Conservation (phyloP, 2,113 vertebrate genomes). For the Callipepla squamata region DNA sequence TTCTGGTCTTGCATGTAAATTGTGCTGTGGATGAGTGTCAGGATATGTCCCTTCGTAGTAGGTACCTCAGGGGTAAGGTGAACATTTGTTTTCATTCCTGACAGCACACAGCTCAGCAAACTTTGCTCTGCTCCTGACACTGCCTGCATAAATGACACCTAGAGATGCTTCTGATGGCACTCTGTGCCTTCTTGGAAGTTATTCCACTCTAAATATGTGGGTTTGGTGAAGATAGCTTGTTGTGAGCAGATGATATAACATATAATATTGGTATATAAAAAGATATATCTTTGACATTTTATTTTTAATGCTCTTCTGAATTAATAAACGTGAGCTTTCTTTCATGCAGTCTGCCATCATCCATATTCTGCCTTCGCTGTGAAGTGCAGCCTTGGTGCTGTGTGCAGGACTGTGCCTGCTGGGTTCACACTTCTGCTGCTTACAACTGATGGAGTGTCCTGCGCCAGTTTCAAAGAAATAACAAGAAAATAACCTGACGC, state of each 20-base stretch:
- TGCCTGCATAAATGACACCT: neutral
- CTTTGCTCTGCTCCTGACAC: neutral
- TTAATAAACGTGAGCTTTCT: slow-evolving; percentile 21
- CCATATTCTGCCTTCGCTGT: neutral
- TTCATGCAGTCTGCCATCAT: neutral
- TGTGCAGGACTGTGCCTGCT: neutral
- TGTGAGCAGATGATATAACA: neutral
- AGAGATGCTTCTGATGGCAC: neutral
- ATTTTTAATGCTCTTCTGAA: slow-evolving; percentile 18
- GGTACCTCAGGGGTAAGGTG: neutral
- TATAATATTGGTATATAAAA: no score
- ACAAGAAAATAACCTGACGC: neutral
- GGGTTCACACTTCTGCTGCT: neutral
- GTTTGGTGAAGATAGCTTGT: neutral
- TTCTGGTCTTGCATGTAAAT: neutral
- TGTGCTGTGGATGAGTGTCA: neutral
- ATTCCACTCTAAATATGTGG: neutral
- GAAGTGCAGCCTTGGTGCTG: neutral
- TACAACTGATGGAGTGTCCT: neutral
- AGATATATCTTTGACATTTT: neutral
- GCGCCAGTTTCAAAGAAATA: neutral
- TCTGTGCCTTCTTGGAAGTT: neutral
- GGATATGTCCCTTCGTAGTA: neutral
- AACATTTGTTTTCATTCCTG: slow-evolving; percentile 2
- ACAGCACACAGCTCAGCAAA: neutral